Conservation (phyloP, 2,113 vertebrate species). For the Cichladusa arquata region DNA sequence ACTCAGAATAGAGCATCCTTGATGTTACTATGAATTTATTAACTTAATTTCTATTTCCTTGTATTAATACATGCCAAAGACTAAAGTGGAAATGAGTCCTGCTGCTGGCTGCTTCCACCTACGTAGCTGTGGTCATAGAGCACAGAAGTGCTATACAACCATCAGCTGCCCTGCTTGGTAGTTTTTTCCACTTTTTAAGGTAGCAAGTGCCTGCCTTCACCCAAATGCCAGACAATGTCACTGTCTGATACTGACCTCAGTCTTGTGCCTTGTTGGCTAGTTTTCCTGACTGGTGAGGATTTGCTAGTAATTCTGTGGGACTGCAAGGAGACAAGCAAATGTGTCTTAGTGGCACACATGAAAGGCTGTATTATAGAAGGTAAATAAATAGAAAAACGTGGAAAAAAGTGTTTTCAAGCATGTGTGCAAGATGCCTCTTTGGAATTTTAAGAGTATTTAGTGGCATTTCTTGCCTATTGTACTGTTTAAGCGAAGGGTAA, state of each 20-base stretch:
- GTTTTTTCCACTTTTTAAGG: slow-evolving; percentile 1
- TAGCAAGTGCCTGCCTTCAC: neutral
- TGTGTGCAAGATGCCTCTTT: neutral
- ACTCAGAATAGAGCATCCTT: neutral
- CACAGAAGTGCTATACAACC: neutral
- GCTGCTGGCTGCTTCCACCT: neutral
- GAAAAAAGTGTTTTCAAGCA: neutral
- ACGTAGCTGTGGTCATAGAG: neutral
- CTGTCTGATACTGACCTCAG: neutral
- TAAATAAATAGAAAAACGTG: neutral
- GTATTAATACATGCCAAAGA: neutral
- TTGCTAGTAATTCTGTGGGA: neutral
- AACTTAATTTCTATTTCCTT: neutral
- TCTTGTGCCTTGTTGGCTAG: neutral
- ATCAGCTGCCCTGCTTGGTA: neutral
- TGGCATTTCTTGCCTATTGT: neutral
- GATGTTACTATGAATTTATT: neutral
- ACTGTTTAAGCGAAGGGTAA: neutral
- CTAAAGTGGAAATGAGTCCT: neutral
- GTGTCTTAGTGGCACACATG: neutral
- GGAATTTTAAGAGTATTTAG: neutral
- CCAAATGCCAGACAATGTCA: neutral
- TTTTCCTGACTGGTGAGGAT: neutral
- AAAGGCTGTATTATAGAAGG: neutral
- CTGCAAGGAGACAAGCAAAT: neutral